These are phyloP conservation scores for Helogale parvula DNA, from an alignment of 2,113 vertebrate species.

Conservation along the genomic window DNA sequence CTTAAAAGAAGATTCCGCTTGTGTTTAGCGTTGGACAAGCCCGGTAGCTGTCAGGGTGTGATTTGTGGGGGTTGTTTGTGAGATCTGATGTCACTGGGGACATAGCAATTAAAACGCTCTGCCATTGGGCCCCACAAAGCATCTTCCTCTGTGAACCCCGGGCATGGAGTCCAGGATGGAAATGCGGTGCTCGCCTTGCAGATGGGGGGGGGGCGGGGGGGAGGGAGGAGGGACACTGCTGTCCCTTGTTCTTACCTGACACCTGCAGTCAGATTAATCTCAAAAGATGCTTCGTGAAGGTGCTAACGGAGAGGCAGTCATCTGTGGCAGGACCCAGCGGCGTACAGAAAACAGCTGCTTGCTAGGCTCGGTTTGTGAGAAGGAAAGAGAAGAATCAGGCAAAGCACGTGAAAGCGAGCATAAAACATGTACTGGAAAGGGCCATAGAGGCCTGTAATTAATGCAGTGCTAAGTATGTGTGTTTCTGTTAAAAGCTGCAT, in stretches of 20 bases:
- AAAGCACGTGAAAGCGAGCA: conserved; percentile 75
- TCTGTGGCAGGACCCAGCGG: conserved; percentile 71
- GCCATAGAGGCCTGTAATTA: conserved; percentile 80
- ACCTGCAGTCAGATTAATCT: conserved; percentile 86
- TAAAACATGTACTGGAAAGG: conserved; percentile 69
- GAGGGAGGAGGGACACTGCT: conserved; percentile 63
- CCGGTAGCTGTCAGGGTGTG: conserved; percentile 82
- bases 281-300: conserved; percentile 82
- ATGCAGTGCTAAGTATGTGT: conserved; percentile 38
- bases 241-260: conserved; percentile 84
- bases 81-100: conserved; percentile 83
- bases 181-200: background rate
- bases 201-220: too few species aligned
- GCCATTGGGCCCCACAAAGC: background rate
- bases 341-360: conserved; percentile 78
- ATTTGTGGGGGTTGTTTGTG: conserved; percentile 85
- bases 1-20: conserved; percentile 88
- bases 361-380: background rate
- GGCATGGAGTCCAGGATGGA: conserved; percentile 8
- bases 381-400: conserved; percentile 67
- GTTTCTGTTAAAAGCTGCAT: conserved; percentile 72
- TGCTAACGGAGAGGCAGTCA: conserved; percentile 81
- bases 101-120: conserved; percentile 72
- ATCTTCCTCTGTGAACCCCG: background rate
- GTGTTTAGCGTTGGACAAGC: conserved; percentile 87